These are phyloP conservation scores for Brienomyrus longianalis DNA, from an alignment of 2,113 vertebrate genomes.

Conservation along the genomic window DNA sequence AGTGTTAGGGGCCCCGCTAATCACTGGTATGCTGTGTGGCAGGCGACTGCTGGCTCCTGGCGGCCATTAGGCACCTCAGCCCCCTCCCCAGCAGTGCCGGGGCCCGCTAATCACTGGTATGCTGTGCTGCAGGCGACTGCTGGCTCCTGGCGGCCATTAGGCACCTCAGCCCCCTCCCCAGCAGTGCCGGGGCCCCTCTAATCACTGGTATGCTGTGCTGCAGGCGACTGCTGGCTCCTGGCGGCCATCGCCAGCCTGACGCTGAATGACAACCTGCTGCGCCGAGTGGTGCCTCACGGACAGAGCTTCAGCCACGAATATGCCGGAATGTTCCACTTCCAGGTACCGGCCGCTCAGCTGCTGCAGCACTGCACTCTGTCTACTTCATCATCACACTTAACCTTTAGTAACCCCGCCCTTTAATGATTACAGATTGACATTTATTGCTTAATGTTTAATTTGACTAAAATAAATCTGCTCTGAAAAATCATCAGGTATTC, in stretches of 20 bases:
- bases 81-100: no score
- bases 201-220: neutral
- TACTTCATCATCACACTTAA: neutral
- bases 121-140: conserved; percentile 45
- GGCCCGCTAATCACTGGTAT: neutral
- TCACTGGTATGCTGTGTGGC: neutral
- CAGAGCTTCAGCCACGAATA: conserved; percentile 72
- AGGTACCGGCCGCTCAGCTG: conserved; percentile 48
- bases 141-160: conserved; percentile 71
- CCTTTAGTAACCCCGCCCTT: neutral
- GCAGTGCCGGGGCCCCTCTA: neutral
- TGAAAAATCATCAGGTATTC: neutral
- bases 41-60: conserved; percentile 57
- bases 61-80: conserved; percentile 52
- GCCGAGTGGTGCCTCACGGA: conserved; percentile 64
- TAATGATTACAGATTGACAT: neutral
- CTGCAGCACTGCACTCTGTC: neutral
- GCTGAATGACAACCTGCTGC: conserved; percentile 68
- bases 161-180: neutral
- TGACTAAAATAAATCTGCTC: neutral
- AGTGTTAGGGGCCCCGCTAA: neutral
- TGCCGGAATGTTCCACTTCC: conserved; percentile 77
- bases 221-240: conserved; percentile 81
- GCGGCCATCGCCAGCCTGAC: conserved; percentile 78
- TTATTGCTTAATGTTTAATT: neutral